A percentile compares a stretch with the other conserved stretches of the same genome.
These are phyloP conservation scores for Heterodera filipjevi DNA, from an alignment of 2,888 invertebrate species.

Conservation along the genomic window DNA sequence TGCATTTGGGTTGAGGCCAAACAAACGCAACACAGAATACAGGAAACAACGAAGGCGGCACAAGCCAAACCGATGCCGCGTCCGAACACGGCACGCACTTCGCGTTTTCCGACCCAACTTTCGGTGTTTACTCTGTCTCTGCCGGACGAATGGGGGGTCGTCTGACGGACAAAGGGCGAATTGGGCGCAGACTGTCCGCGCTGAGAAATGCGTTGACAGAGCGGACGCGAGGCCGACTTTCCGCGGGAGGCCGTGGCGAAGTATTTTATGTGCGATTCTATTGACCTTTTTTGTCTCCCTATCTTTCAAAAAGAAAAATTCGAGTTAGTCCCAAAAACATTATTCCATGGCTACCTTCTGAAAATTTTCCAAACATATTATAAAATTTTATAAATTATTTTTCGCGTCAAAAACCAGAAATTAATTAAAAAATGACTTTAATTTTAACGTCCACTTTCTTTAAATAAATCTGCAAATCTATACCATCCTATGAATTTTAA, in stretches of 20 bases:
- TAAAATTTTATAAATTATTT: too few species aligned
- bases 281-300: background rate
- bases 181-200: background rate
- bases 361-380: too few species aligned
- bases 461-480: too few species aligned
- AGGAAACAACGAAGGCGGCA: slow-evolving; percentile 2
- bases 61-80: background rate
- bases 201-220: background rate
- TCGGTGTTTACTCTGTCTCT: slow-evolving; percentile 25
- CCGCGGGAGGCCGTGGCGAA: background rate
- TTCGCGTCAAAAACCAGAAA: too few species aligned
- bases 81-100: slow-evolving; percentile 21
- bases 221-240: background rate
- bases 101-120: slow-evolving; percentile 11
- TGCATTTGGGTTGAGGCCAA: background rate
- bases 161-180: background rate
- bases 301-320: too few species aligned
- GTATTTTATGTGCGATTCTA: background rate
- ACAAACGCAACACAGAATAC: slow-evolving; percentile 9
- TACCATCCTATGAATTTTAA: too few species aligned
- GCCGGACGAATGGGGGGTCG: background rate
- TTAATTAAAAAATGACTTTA: too few species aligned
- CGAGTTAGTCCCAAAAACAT: too few species aligned
- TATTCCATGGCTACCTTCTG: too few species aligned
- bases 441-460: too few species aligned